phyloP scores from a whole-genome alignment of 2,113 vertebrate genomes.

The Dicrurus megarhynchus region DNA sequence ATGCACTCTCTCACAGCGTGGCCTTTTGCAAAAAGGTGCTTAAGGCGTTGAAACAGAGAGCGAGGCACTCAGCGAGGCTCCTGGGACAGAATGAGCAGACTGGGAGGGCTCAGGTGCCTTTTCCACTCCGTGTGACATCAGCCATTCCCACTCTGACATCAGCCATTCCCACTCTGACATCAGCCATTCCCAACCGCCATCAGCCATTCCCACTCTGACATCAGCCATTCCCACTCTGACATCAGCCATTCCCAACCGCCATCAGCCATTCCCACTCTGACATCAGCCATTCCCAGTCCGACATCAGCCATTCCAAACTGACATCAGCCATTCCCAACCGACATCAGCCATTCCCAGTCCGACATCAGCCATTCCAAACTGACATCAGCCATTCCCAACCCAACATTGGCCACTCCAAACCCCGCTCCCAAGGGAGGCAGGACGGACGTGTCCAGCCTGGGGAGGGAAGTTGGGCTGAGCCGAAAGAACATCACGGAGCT shows the following conservation, averaged over 20 bases:
- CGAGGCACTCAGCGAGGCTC: background rate
- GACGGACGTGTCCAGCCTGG: accelerated
- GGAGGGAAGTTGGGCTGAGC: background rate
- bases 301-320: too few species aligned
- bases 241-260: too few species aligned
- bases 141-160: background rate
- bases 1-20: background rate
- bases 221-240: background rate
- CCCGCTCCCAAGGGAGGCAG: accelerated
- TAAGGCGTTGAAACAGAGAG: background rate
- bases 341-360: background rate
- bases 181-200: too few species aligned
- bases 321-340: accelerated
- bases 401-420: background rate
- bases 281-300: background rate
- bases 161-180: background rate
- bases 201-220: accelerated
- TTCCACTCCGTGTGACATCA: background rate
- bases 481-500: too few species aligned
- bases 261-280: accelerated
- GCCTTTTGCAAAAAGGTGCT: background rate
- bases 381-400: background rate
- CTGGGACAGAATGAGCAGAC: background rate
- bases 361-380: accelerated
- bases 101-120: background rate